These are phyloP conservation scores for Mylabris phalerata DNA, from an alignment of 1,140 invertebrate genomes.

Conservation along the genomic window DNA sequence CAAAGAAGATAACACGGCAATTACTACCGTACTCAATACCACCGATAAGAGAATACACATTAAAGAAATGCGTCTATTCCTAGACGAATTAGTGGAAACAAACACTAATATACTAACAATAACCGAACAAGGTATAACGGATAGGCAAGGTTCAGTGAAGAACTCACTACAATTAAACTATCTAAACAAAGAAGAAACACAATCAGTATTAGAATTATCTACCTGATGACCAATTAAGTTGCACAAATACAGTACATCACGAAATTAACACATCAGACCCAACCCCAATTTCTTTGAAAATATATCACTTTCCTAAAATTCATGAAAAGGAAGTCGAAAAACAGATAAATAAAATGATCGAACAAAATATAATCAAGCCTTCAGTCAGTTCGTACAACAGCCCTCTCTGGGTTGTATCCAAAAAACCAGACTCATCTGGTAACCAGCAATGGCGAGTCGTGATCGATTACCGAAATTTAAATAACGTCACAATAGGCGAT, in stretches of 20 bases:
- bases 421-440: slow-evolving; percentile 27
- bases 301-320: slow-evolving; percentile 26
- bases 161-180: neutral
- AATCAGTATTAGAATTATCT: neutral
- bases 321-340: slow-evolving; percentile 25
- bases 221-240: neutral
- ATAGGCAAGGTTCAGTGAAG: no score
- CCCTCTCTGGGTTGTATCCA: slow-evolving; percentile 23
- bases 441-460: slow-evolving; percentile 34
- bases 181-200: neutral
- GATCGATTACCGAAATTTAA: slow-evolving; percentile 38
- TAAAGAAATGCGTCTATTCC: no score
- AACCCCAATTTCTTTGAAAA: slow-evolving; percentile 27
- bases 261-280: slow-evolving; percentile 21
- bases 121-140: neutral
- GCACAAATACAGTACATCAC: slow-evolving; percentile 11
- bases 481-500: slow-evolving; percentile 34
- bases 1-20: no score
- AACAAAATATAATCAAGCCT: slow-evolving; percentile 17
- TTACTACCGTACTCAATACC: no score
- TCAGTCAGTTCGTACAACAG: slow-evolving; percentile 15
- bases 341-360: slow-evolving; percentile 20
- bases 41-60: no score
- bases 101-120: neutral
- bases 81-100: no score